These are phyloP conservation scores for Orycteropus afer DNA, from an alignment of 2,113 vertebrate species.

Conservation along the genomic window DNA sequence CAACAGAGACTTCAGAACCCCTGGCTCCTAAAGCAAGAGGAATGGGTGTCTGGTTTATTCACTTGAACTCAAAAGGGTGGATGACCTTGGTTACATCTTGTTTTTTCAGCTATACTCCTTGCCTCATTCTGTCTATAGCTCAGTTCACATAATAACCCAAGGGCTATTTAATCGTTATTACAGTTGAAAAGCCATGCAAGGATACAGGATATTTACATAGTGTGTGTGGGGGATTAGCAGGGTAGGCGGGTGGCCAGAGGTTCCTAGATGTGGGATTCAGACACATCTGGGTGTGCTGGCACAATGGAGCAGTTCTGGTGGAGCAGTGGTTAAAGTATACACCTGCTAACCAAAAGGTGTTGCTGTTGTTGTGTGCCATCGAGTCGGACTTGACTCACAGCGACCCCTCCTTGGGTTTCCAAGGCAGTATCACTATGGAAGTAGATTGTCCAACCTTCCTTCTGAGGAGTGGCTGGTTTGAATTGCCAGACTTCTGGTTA, in stretches of 20 bases:
- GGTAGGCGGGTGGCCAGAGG: not conserved
- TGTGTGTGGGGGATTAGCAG: fast-evolving
- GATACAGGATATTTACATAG: not conserved
- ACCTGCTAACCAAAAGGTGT: too few species aligned
- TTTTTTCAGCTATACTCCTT: not conserved
- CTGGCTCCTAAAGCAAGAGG: not conserved
- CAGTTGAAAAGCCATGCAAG: not conserved
- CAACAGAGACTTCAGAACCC: not conserved
- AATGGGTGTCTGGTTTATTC: not conserved
- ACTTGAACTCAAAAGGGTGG: not conserved
- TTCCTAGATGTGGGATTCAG: not conserved
- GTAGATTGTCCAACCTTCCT: too few species aligned
- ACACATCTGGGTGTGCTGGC: not conserved
- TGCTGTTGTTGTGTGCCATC: too few species aligned
- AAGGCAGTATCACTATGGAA: too few species aligned
- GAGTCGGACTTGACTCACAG: too few species aligned
- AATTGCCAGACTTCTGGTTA: too few species aligned
- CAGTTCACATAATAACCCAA: not conserved
- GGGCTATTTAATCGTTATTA: not conserved
- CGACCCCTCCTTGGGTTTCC: too few species aligned
- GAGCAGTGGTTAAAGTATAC: too few species aligned
- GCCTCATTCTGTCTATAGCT: not conserved
- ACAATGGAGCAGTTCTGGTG: too few species aligned
- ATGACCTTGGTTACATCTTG: not conserved
- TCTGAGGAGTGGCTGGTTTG: too few species aligned